These are phyloP conservation scores for Allophyes oxyacanthae DNA, from an alignment of 2,888 invertebrate genomes.

Conservation along the genomic window DNA sequence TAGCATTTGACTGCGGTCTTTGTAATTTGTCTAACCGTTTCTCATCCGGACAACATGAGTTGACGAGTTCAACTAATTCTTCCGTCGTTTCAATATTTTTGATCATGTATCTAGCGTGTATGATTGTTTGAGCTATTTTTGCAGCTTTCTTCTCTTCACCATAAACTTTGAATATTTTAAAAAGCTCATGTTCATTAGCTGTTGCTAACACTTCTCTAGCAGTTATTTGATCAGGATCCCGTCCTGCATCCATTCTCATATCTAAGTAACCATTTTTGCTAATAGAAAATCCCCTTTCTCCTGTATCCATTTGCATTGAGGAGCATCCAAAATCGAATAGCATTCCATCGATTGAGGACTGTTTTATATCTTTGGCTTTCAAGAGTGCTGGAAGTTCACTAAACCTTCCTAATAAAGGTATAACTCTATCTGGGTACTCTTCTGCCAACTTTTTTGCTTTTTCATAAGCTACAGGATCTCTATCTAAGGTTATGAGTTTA, in stretches of 20 bases:
- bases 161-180: slow-evolving; percentile 95
- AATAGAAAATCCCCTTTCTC: slow-evolving; percentile 95
- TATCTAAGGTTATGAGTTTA: slow-evolving; percentile 94
- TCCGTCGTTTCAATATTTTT: slow-evolving; percentile 94
- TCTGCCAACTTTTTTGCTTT: slow-evolving; percentile 91
- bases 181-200: slow-evolving; percentile 93
- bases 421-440: slow-evolving; percentile 92
- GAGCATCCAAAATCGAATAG: slow-evolving; percentile 98
- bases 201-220: slow-evolving; percentile 96
- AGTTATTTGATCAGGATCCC: slow-evolving; percentile 92
- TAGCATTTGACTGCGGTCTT: slow-evolving; percentile 94
- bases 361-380: slow-evolving; percentile 86
- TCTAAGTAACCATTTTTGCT: slow-evolving; percentile 96
- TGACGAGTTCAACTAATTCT: slow-evolving; percentile 94
- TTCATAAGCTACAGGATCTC: slow-evolving; percentile 95
- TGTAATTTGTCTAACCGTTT: slow-evolving; percentile 92
- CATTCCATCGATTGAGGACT: slow-evolving; percentile 94
- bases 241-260: slow-evolving; percentile 97
- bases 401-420: slow-evolving; percentile 96
- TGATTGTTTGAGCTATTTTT: slow-evolving; percentile 95
- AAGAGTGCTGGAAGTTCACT: slow-evolving; percentile 94
- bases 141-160: slow-evolving; percentile 97
- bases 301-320: slow-evolving; percentile 97
- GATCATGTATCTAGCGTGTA: slow-evolving; percentile 94
- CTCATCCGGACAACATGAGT: slow-evolving; percentile 89